Evolutionary conservation across 2,797 vertebrate genomes (phyloP).

Genomic region (Siniperca scherzeri): DNA sequence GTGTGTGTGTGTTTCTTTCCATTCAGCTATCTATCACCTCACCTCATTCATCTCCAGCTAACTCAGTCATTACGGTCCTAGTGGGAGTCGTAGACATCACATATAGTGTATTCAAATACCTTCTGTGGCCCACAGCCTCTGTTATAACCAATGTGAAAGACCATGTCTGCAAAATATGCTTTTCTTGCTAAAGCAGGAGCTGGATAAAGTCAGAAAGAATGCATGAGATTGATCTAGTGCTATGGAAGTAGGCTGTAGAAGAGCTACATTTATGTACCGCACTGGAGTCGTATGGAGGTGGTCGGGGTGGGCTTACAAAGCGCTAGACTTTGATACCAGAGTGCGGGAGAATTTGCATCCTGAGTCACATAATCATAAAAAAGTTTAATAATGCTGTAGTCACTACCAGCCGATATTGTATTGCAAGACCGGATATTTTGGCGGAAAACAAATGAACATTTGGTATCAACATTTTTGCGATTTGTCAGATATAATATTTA

Average conservation of each 20-base stretch:
- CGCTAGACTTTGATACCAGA: background rate
- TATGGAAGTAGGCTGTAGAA: background rate
- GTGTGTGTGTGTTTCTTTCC: slow-evolving; percentile 35
- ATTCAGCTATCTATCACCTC: slow-evolving; percentile 51
- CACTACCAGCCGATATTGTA: background rate
- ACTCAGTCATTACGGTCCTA: slow-evolving; percentile 45
- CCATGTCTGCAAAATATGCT: slow-evolving; percentile 35
- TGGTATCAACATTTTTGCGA: background rate
- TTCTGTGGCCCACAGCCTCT: slow-evolving; percentile 23
- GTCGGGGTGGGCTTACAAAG: background rate
- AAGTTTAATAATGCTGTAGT: background rate
- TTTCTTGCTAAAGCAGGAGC: slow-evolving; percentile 2
- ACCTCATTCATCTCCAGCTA: slow-evolving; percentile 61
- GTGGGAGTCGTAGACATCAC: slow-evolving; percentile 37
- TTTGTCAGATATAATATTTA: background rate
- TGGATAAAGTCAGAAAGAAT: background rate
- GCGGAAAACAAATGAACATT: background rate
- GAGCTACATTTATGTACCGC: background rate
- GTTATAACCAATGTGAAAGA: slow-evolving; percentile 37
- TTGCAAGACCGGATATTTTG: background rate
- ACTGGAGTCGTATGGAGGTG: too few species aligned
- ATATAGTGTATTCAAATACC: slow-evolving; percentile 42
- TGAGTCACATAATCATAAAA: background rate
- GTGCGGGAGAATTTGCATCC: background rate
- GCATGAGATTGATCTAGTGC: slow-evolving; percentile 1